Conservation (phyloP, 2,113 vertebrate species). For the Condylura cristata region DNA sequence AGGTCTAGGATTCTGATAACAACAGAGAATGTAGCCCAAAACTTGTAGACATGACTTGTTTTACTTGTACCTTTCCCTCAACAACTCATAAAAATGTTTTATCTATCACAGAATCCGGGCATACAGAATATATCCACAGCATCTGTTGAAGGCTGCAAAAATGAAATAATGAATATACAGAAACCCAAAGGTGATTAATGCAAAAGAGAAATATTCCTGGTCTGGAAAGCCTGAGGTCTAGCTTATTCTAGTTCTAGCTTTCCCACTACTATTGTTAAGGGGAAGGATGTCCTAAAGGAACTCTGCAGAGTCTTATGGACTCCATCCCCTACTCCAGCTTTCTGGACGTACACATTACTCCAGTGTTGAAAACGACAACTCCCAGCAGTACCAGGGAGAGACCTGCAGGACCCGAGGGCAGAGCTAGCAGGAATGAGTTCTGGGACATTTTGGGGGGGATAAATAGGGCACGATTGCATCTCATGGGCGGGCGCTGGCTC, state of each 20-base stretch:
- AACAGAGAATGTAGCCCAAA: background rate
- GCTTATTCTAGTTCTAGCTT: slow-evolving; percentile 6
- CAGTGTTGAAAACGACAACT: too few relatives aligned
- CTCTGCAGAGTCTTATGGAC: too few relatives aligned
- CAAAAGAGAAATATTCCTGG: background rate
- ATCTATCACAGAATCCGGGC: slow-evolving; percentile 45
- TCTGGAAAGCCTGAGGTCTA: background rate
- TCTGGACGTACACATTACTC: too few relatives aligned
- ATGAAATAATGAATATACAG: background rate
- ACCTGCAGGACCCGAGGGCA: too few relatives aligned
- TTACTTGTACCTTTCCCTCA: slow-evolving; percentile 7
- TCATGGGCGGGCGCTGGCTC: too few relatives aligned
- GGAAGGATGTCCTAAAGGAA: too few relatives aligned
- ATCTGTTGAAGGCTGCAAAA: background rate
- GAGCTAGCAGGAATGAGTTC: too few relatives aligned
- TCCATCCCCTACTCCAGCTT: too few relatives aligned
- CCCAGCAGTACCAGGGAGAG: too few relatives aligned
- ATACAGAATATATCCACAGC: background rate
- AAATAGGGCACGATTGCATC: too few relatives aligned
- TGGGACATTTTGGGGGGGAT: too few relatives aligned
- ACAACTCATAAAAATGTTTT: background rate
- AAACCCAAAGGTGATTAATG: slow-evolving; percentile 22
- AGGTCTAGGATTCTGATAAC: background rate
- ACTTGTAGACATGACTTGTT: background rate
- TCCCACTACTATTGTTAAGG: background rate